Base-by-base conservation (phyloP, 2,113 vertebrate genomes). In the Willisornis vidua region DNA sequence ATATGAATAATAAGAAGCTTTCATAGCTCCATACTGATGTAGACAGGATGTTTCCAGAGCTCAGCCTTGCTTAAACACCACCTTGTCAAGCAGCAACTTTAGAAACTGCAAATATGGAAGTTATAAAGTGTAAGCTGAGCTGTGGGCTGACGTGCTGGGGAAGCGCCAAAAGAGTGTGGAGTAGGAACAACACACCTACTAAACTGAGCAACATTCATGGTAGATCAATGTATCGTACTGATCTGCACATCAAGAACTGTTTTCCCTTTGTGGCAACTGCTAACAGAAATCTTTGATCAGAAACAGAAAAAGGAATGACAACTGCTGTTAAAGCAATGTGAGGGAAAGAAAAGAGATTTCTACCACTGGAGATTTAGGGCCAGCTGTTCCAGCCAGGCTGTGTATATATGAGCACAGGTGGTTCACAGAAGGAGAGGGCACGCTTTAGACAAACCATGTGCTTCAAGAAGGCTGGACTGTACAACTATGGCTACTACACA, bases 151-250 rank as follows among this genome's bases (percentile, higher is more conserved):
- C 79, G 9, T n/a, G 6, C 46, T 3, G 1, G 25, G 75, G 39
- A 80, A 95, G 65, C 0, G 0, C 78, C 2, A 0, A 41, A 35
- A 25, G 3, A 3, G 18, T 13, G 3, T 29, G 22, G 46, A 20
- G 17, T 3, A 31, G 20, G 31, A 92, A 43, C 25, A 72, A 43
- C 8, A 14, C 17, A 12, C 1, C 0, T n/a, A 70, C 24, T 65
- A 46, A 49, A 62, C 31, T 35, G 37, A 89, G 76, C 29, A 72
- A 49, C 29, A 6, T 16, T 70, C 22, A 1, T 0, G 10, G 62
- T 62, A 63, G 43, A 85, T 89, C 80, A 37, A 78, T 37, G 31
- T 8, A 31, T 8, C 39, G 19, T 6, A 75, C 33, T 0, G 0
- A 57, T 31, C n/a, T 29, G 59, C 46, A 80, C n/a, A 58, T 46